phyloP scores from a whole-genome alignment of 2,888 invertebrate species.

The Noctua janthe region DNA sequence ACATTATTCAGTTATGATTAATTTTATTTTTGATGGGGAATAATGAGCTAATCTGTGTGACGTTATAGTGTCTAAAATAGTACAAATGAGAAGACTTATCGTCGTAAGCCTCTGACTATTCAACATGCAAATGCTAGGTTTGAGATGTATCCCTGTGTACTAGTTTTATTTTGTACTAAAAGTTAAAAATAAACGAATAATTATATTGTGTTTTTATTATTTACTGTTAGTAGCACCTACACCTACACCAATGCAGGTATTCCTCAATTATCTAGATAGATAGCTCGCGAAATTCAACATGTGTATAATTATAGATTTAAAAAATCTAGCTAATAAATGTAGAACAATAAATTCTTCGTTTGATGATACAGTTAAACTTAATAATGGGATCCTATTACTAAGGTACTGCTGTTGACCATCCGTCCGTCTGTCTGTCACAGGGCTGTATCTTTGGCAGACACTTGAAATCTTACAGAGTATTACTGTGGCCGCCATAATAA shows the following conservation, averaged over 20 bases:
- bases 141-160: slow-evolving; percentile 91
- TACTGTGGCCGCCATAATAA: no score
- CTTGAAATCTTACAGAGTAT: no score
- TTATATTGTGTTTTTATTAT: slow-evolving; percentile 69
- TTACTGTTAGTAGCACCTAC: background rate
- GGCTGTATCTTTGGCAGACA: no score
- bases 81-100: slow-evolving; percentile 91
- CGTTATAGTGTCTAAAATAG: slow-evolving; percentile 91
- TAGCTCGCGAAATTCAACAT: background rate
- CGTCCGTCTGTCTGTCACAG: no score
- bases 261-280: background rate
- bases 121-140: slow-evolving; percentile 91
- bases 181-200: slow-evolving; percentile 91
- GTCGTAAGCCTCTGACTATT: slow-evolving; percentile 91
- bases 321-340: no score
- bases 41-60: slow-evolving; percentile 89
- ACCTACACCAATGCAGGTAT: background rate
- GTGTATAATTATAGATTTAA: no score
- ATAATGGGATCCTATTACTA: no score
- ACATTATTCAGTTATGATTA: slow-evolving; percentile 90
- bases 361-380: no score
- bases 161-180: slow-evolving; percentile 91
- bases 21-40: slow-evolving; percentile 86
- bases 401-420: no score
- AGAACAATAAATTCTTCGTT: no score